Conservation (phyloP, 30 jellyfish, hydroid and myxozoan species). For the Aurelia sp. region DNA sequence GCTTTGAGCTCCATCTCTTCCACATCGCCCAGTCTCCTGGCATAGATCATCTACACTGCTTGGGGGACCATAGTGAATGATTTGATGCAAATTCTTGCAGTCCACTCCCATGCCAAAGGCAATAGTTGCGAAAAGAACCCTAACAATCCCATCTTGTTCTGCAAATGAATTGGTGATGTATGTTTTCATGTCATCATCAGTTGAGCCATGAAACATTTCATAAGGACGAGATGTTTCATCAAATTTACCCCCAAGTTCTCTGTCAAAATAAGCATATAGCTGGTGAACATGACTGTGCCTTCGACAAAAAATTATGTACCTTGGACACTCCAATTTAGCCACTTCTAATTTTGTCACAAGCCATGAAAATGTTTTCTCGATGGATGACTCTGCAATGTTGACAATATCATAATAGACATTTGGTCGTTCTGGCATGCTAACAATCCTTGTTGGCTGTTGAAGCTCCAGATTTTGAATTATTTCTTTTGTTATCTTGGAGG, state of each 20-base stretch:
- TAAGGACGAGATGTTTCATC: not conserved
- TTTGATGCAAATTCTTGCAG: slow-evolving; percentile 11
- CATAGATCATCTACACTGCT: slow-evolving; percentile 22
- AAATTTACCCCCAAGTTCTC: not conserved
- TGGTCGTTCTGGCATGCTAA: too few species aligned
- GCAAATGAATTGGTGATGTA: not conserved
- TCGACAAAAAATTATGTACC: slow-evolving; percentile 7
- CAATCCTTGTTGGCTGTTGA: too few species aligned
- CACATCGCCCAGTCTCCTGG: slow-evolving; percentile 50
- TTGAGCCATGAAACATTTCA: slow-evolving; percentile 38
- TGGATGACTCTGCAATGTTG: not conserved
- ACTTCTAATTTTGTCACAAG: not conserved
- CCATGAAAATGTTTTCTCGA: not conserved
- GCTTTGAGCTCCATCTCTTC: slow-evolving; percentile 35
- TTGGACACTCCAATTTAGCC: not conserved
- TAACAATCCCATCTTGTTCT: not conserved
- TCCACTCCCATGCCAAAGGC: slow-evolving; percentile 40
- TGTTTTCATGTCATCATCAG: not conserved
- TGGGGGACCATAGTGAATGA: slow-evolving; percentile 40
- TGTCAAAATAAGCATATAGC: slow-evolving; percentile 10
- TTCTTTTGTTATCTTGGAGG: too few species aligned
- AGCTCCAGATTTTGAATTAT: too few species aligned
- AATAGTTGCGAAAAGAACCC: slow-evolving; percentile 36
- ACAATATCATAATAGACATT: too few species aligned
- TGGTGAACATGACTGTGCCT: not conserved